Evolutionary conservation across 2,888 invertebrate genomes (phyloP).

Genomic region (Lasius platythorax): DNA sequence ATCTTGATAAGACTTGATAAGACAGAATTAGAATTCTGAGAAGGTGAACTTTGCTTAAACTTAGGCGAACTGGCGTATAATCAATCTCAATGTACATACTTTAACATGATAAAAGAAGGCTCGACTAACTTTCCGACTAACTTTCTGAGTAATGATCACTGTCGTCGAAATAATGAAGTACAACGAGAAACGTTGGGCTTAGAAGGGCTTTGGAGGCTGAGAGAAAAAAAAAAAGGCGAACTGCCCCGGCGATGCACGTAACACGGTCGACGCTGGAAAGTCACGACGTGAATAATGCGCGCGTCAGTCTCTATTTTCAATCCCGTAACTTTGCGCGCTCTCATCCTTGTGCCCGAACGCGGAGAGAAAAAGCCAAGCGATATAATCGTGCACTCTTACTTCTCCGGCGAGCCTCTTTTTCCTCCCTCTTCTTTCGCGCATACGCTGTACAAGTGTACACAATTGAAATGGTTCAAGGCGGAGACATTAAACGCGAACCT

Average conservation of each 20-base stretch:
- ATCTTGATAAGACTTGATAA: background rate
- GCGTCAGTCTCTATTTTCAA: conserved; percentile 50
- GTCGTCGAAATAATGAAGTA: conserved; percentile 42
- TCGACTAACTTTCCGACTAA: background rate
- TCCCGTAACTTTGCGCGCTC: conserved; percentile 38
- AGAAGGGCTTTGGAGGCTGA: conserved; percentile 13
- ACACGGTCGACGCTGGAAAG: conserved; percentile 42
- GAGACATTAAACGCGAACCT: background rate
- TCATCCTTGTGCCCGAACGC: conserved; percentile 28
- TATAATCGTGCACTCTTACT: conserved; percentile 30
- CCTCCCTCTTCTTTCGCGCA: background rate
- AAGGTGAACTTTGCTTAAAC: background rate
- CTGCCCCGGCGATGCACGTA: conserved; percentile 4
- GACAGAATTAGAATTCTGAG: background rate
- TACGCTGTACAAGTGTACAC: background rate
- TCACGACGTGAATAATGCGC: conserved; percentile 44
- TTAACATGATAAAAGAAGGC: background rate
- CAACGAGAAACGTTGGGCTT: conserved; percentile 27
- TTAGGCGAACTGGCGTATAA: background rate
- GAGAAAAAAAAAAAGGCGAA: conserved; percentile 22
- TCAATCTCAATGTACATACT: background rate
- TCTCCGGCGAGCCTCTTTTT: conserved; percentile 4
- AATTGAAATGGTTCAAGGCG: conserved; percentile 27
- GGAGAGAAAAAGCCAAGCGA: conserved; percentile 33
- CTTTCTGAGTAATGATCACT: conserved; percentile 35